Evolutionary conservation across 2,888 invertebrate species (phyloP).

Genomic region (Epinotia ramella): DNA sequence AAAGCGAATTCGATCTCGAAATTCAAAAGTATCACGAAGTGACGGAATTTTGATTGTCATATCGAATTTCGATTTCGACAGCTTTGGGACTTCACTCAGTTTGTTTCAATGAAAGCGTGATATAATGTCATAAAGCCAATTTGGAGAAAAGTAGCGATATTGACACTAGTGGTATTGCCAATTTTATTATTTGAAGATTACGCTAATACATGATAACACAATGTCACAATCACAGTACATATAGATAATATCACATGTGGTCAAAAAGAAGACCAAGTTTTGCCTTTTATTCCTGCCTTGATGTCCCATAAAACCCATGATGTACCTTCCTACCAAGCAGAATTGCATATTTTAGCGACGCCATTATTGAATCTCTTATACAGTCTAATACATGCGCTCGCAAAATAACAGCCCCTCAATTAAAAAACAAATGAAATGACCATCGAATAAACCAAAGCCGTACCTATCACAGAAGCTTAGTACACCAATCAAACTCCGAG

Average conservation of each 20-base stretch:
- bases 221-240: neutral
- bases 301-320: neutral
- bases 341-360: neutral
- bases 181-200: neutral
- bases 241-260: neutral
- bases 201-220: neutral
- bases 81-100: neutral
- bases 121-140: neutral
- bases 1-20: conserved; percentile 16
- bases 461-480: conserved; percentile 32
- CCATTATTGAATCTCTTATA: neutral
- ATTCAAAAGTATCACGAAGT: conserved; percentile 9
- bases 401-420: neutral
- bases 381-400: neutral
- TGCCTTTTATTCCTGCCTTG: neutral
- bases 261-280: no score
- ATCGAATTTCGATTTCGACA: neutral
- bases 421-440: conserved; percentile 43
- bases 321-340: neutral
- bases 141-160: neutral
- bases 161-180: neutral
- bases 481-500: conserved; percentile 36
- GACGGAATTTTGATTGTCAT: neutral
- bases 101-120: neutral
- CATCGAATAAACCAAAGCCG: conserved; percentile 54